Evolutionary conservation across 2,113 vertebrate species (phyloP).

Genomic region (Corythaixoides concolor): DNA sequence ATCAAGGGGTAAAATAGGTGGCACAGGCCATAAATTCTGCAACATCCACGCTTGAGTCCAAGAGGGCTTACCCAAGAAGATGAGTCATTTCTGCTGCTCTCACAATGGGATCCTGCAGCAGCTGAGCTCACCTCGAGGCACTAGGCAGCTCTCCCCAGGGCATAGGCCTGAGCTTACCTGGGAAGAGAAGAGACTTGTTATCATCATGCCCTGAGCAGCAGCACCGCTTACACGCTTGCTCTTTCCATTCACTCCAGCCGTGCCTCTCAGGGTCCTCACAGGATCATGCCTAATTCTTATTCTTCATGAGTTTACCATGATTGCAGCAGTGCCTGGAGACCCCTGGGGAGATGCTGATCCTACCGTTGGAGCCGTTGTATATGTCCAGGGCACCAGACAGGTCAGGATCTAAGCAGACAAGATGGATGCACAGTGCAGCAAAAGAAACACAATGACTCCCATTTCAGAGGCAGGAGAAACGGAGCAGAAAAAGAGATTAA

Average conservation of each 20-base stretch:
- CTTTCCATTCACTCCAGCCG: neutral
- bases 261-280: neutral
- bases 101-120: neutral
- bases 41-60: neutral
- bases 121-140: neutral
- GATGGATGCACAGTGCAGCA: constrained; percentile 14
- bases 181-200: neutral
- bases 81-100: neutral
- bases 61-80: neutral
- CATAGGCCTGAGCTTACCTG: neutral
- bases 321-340: neutral
- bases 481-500: constrained; percentile 39
- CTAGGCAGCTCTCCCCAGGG: fast-evolving
- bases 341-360: neutral
- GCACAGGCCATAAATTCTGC: neutral
- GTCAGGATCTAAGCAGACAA: constrained; percentile 52
- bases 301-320: neutral
- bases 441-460: neutral
- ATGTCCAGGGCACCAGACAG: neutral
- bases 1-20: neutral
- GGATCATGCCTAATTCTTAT: neutral
- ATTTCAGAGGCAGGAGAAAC: constrained; percentile 7
- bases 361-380: neutral
- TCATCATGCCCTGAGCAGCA: fast-evolving
- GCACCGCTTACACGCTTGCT: fast-evolving